Evolutionary conservation across 2,113 vertebrate species (phyloP).

Genomic region (Otocyon megalotis): DNA sequence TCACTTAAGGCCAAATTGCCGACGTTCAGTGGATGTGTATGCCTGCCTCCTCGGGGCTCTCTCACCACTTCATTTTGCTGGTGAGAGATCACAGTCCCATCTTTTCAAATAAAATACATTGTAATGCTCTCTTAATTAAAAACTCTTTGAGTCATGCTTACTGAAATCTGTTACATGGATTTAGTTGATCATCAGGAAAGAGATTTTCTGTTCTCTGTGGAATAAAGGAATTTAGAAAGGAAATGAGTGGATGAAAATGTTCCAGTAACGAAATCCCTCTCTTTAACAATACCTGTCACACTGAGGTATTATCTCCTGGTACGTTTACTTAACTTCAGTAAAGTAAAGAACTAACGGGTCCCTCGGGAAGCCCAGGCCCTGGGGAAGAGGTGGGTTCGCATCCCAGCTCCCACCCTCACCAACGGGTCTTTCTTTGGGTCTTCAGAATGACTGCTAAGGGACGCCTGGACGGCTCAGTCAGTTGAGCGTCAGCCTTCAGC

Average conservation of each 20-base stretch:
- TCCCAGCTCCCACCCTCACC: neutral
- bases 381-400: neutral
- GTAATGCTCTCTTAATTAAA: slow-evolving; percentile 49
- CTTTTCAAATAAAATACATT: slow-evolving; percentile 50
- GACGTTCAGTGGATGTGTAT: neutral
- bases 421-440: neutral
- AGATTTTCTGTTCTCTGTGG: slow-evolving; percentile 41
- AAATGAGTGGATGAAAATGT: slow-evolving; percentile 52
- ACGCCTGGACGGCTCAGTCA: too few relatives aligned
- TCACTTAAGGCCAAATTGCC: neutral
- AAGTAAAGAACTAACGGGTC: neutral
- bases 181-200: neutral
- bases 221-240: slow-evolving; percentile 47
- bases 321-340: neutral
- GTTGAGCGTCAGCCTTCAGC: too few relatives aligned
- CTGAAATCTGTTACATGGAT: slow-evolving; percentile 19
- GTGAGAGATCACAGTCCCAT: neutral
- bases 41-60: neutral
- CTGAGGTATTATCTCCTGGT: neutral
- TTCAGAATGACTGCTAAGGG: neutral
- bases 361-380: neutral
- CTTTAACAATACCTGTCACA: neutral
- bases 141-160: slow-evolving; percentile 6
- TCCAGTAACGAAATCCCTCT: neutral
- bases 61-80: neutral